Percentiles rank a stretch among this genome's conserved stretches.
Evolutionary conservation across 2,797 vertebrate species (phyloP).

Genomic region (Eulemur rubriventer): DNA sequence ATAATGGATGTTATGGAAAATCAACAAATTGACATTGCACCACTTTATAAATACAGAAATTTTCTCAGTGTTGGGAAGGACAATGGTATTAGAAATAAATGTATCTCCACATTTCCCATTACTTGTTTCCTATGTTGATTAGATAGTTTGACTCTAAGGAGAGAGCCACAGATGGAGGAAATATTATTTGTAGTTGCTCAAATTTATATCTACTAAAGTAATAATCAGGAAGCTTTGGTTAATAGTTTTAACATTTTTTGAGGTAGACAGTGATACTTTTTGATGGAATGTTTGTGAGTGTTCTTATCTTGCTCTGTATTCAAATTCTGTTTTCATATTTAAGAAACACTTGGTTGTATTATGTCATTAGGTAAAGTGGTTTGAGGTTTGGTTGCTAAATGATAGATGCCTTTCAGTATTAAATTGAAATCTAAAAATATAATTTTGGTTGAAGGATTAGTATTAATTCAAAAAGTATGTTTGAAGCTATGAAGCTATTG

Average conservation of each 20-base stretch:
- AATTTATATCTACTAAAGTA: conserved; percentile 50
- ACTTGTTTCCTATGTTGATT: conserved; percentile 42
- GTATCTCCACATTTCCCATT: conserved; percentile 39
- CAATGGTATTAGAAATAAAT: conserved; percentile 49
- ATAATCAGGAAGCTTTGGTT: conserved; percentile 25
- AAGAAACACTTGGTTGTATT: conserved; percentile 51
- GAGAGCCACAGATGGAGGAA: conserved; percentile 27
- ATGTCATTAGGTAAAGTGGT: conserved; percentile 63
- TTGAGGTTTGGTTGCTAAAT: conserved; percentile 81
- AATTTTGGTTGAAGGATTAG: conserved; percentile 43
- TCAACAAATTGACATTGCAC: not conserved
- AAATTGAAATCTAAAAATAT: conserved; percentile 49
- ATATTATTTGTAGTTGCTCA: conserved; percentile 12
- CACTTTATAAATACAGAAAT: conserved; percentile 20
- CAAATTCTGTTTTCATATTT: conserved; percentile 43
- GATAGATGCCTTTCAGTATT: conserved; percentile 8
- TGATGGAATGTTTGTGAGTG: conserved; percentile 51
- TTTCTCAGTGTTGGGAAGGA: not conserved
- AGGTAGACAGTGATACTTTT: conserved; percentile 42
- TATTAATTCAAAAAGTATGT: conserved; percentile 15
- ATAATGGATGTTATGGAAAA: conserved; percentile 38
- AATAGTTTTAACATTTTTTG: conserved; percentile 31
- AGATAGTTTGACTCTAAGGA: conserved; percentile 56
- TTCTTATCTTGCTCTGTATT: conserved; percentile 56
- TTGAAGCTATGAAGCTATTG: conserved; percentile 29